Base-by-base conservation (phyloP, 2,113 vertebrate genomes). In the Periophthalmodon schlosseri region DNA sequence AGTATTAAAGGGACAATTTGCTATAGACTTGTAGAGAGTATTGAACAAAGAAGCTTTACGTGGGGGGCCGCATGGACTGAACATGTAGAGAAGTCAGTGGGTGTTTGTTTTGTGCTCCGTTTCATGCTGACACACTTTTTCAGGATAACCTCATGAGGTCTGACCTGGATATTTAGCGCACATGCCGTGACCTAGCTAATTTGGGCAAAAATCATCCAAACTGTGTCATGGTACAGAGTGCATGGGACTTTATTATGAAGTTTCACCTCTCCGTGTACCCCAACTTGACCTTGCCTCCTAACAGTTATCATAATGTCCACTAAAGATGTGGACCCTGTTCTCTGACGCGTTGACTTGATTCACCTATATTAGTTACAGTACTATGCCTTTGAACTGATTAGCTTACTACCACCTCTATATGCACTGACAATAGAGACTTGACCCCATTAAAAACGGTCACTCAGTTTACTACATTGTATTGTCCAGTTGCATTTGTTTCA, bases 11-110 rank as follows among this genome's bases (percentile, higher is more conserved):
- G 56, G 34, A 76, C 72, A 10, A 65, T 78, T 67, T 78, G 54
- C 80, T 23, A 56, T 64, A 28, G 73, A 58, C 75, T 85, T 56
- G 85, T 69, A 80, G 11, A 84, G 80, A 66, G 70, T 75, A 81
- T 63, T 72, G 74, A 90, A 92, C 88, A 91, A 91, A 91, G 86
- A 84, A 82, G 85, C 85, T 80, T 78, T 65, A 89, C 75, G 78
- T 75, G 86, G 87, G 88, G 89, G 88, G 89, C 84, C 88, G 85
- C 88, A 79, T 86, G 89, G 83, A 87, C 78, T 79, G 28, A 85
- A 83, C 84, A 81, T 52, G 67, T 57, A 78, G n/a, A 69, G 81
- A 86, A 87, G 87, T 89, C 73, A 56, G 50, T 68, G 71, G 80
- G 78, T 84, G 82, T 87, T 86, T 89, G 80, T 84, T 87, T 84